These are phyloP conservation scores for Meteorus sp. DNA, from an alignment of 1,140 invertebrate species.

Conservation along the genomic window DNA sequence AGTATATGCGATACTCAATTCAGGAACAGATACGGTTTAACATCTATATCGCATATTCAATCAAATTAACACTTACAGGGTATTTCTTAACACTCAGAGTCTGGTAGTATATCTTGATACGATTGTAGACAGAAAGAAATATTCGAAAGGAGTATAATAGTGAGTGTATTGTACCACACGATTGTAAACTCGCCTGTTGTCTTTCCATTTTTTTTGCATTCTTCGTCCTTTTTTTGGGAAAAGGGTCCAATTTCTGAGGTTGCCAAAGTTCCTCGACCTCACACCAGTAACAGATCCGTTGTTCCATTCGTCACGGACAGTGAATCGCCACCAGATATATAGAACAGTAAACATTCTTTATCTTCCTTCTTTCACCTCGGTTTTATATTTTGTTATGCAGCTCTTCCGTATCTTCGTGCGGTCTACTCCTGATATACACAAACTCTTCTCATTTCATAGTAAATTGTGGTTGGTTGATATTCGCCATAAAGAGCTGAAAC, in stretches of 20 bases:
- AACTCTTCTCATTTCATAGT: background rate
- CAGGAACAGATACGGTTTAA: too few species aligned
- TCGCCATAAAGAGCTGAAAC: background rate
- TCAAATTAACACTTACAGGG: too few species aligned
- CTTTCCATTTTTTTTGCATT: background rate
- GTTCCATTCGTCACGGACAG: background rate
- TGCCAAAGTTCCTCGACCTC: slow-evolving; percentile 3
- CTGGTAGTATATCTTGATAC: too few species aligned
- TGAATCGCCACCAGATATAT: background rate
- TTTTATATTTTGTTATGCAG: background rate
- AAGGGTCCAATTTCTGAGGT: slow-evolving; percentile 5
- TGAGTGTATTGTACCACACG: too few species aligned
- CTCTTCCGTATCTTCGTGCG: background rate
- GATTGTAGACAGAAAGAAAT: too few species aligned
- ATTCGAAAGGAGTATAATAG: too few species aligned
- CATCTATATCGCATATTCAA: too few species aligned
- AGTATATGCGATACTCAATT: too few species aligned
- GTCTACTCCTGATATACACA: background rate
- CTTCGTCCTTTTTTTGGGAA: background rate
- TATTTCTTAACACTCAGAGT: too few species aligned
- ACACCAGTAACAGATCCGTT: slow-evolving; percentile 9
- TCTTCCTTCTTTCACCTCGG: background rate
- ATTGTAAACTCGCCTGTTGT: too few species aligned
- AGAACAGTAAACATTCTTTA: background rate
- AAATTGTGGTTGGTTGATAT: background rate